These are phyloP conservation scores for Tetanocera ferruginea DNA, from an alignment of 2,888 invertebrate genomes.

Conservation along the genomic window DNA sequence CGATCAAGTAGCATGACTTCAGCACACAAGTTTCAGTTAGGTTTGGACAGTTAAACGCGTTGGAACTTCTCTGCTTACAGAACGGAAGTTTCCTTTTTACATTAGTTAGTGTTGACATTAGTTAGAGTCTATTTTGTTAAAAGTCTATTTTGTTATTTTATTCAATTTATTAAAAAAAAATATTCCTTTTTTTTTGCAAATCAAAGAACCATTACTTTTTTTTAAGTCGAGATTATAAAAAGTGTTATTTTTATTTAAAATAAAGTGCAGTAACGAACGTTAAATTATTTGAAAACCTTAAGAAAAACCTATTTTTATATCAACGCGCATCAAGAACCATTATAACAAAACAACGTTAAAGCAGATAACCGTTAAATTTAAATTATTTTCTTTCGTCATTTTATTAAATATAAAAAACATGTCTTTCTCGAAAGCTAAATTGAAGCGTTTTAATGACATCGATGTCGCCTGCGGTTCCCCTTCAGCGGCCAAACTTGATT, in stretches of 20 bases:
- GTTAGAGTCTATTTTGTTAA: slow-evolving; percentile 34
- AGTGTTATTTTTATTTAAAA: slow-evolving; percentile 3
- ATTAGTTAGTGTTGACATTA: slow-evolving; percentile 38
- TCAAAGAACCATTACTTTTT: background rate
- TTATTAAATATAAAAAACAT: slow-evolving; percentile 50
- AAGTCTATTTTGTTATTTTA: slow-evolving; percentile 50
- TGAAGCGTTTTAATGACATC: slow-evolving; percentile 69
- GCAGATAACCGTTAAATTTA: background rate
- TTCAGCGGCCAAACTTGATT: slow-evolving; percentile 22
- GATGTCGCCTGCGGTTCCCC: slow-evolving; percentile 61
- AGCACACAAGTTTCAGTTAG: slow-evolving; percentile 59
- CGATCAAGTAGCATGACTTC: slow-evolving; percentile 37
- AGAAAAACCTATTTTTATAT: background rate
- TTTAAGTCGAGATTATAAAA: background rate
- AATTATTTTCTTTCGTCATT: slow-evolving; percentile 56
- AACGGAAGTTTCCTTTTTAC: slow-evolving; percentile 45
- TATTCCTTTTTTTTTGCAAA: slow-evolving; percentile 52
- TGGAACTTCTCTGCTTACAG: slow-evolving; percentile 55
- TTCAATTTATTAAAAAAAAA: slow-evolving; percentile 49
- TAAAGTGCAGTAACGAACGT: background rate
- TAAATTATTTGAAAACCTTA: background rate
- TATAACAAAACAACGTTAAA: background rate
- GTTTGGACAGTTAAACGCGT: slow-evolving; percentile 60
- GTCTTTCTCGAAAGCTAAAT: slow-evolving; percentile 69
- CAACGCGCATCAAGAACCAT: background rate